Conservation (phyloP, 2,113 vertebrate genomes). For the Anthoscopus minutus region DNA sequence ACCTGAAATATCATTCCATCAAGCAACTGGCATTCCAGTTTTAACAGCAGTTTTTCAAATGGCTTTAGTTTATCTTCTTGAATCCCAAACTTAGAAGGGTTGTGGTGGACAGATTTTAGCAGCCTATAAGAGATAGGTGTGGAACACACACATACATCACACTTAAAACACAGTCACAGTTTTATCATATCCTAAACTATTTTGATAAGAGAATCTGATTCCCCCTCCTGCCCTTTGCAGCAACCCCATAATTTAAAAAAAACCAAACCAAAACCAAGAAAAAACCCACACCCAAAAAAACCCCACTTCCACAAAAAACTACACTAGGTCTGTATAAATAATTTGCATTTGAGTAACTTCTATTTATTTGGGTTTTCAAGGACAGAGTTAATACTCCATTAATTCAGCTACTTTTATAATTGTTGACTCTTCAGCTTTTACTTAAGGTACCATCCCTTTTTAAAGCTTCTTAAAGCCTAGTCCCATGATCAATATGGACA, state of each 20-base stretch:
- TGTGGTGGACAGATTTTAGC: conserved; percentile 96
- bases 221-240: neutral
- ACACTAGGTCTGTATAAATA: neutral
- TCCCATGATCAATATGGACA: neutral
- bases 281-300: neutral
- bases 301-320: neutral
- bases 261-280: no score
- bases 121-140: conserved; percentile 66
- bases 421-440: neutral
- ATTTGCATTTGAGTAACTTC: neutral
- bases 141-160: neutral
- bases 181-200: neutral
- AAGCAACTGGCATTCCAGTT: conserved; percentile 90
- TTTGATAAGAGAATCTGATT: neutral
- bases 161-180: neutral
- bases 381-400: neutral
- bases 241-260: neutral
- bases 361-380: neutral
- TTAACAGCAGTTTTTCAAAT: conserved; percentile 94
- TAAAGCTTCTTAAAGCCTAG: neutral
- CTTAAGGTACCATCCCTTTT: neutral
- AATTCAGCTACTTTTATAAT: neutral
- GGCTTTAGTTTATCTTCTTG: conserved; percentile 95
- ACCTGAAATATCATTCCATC: conserved; percentile 97
- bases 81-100: conserved; percentile 93